phyloP scores from a whole-genome alignment of 2,113 vertebrate genomes.

The Chitala chitala region DNA sequence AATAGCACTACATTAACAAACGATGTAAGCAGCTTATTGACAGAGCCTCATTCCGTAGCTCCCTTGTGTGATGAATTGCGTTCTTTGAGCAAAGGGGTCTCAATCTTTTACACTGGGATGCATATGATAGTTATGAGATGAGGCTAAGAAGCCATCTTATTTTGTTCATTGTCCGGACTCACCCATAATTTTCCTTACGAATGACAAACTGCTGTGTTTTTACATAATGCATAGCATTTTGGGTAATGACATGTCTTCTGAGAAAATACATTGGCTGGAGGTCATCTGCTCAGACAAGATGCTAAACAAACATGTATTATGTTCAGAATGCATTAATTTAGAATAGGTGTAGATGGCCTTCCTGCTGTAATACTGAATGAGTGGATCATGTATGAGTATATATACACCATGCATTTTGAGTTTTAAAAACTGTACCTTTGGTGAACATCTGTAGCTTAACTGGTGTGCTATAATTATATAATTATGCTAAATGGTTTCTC shows the following conservation, averaged over 20 bases:
- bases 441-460: slow-evolving; percentile 7
- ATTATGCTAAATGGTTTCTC: not conserved
- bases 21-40: not conserved
- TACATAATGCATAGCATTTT: not conserved
- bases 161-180: too few species aligned
- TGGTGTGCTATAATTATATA: slow-evolving; percentile 4
- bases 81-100: not conserved
- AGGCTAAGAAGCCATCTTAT: too few species aligned
- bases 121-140: too few species aligned
- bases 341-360: not conserved
- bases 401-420: not conserved
- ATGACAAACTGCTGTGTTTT: too few species aligned
- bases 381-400: not conserved
- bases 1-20: not conserved
- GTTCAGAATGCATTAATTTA: not conserved
- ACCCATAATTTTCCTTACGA: too few species aligned
- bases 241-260: not conserved
- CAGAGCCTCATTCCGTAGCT: not conserved
- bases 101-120: not conserved
- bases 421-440: slow-evolving; percentile 5
- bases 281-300: too few species aligned
- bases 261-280: too few species aligned
- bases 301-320: too few species aligned
- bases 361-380: not conserved
- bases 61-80: not conserved